Conservation (phyloP, 1,140 invertebrate species). For the Triops longicaudatus region DNA sequence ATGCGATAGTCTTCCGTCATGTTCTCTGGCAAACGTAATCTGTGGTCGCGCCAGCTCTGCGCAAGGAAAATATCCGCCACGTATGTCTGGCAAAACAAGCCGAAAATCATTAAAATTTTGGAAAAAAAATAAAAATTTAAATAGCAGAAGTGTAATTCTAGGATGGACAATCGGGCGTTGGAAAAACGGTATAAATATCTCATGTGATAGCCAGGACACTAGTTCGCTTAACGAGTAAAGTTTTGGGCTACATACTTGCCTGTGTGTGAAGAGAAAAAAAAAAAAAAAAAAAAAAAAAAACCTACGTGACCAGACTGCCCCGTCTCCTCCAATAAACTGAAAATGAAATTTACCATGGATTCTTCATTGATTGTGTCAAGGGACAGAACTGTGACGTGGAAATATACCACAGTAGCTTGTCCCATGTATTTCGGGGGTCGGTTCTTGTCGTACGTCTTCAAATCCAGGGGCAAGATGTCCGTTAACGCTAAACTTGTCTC, state of each 20-base stretch:
- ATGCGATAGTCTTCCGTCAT: slow-evolving; percentile 87
- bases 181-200: too few species aligned
- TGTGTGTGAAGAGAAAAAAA: slow-evolving; percentile 17
- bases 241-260: too few species aligned
- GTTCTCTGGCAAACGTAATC: slow-evolving; percentile 73
- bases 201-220: slow-evolving; percentile 28
- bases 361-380: slow-evolving; percentile 83
- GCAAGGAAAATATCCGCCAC: slow-evolving; percentile 85
- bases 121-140: too few species aligned
- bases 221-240: too few species aligned
- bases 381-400: slow-evolving; percentile 78
- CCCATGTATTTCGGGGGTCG: slow-evolving; percentile 72
- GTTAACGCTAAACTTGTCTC: slow-evolving; percentile 42
- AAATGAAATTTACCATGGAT: slow-evolving; percentile 64
- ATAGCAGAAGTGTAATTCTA: too few species aligned
- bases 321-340: too few species aligned
- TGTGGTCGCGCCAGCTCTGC: slow-evolving; percentile 81
- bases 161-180: too few species aligned
- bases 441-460: slow-evolving; percentile 82
- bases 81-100: too few species aligned
- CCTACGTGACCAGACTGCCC: too few species aligned
- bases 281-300: neutral
- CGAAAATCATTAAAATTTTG: too few species aligned
- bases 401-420: slow-evolving; percentile 68
- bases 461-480: slow-evolving; percentile 72